phyloP scores from a whole-genome alignment of 2,797 vertebrate species.

The Acanthornis magna region DNA sequence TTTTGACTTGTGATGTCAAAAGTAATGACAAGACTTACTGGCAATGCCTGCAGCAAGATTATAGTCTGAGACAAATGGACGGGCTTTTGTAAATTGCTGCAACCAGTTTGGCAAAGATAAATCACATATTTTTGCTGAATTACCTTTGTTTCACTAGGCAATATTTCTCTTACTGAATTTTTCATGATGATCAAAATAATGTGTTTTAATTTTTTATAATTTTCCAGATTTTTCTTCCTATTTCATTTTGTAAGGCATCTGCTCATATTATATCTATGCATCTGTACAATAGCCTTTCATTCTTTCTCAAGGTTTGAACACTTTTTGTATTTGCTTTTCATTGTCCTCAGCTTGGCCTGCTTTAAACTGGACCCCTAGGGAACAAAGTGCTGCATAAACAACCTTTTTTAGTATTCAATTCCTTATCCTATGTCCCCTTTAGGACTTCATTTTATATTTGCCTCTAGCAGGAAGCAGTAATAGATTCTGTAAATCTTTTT shows the following conservation, averaged over 20 bases:
- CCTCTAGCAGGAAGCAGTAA: constrained; percentile 6
- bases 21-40: not conserved
- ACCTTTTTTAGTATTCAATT: not conserved
- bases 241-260: not conserved
- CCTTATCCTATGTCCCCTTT: not conserved
- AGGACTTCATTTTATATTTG: constrained; percentile 33
- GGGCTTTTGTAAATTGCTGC: not conserved
- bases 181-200: not conserved
- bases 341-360: not conserved
- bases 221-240: not conserved
- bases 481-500: constrained; percentile 9
- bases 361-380: not conserved
- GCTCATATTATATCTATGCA: not conserved
- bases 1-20: not conserved
- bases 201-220: not conserved
- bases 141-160: not conserved
- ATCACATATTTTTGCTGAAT: not conserved
- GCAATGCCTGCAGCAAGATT: not conserved
- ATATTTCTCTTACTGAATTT: not conserved
- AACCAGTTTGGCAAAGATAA: not conserved
- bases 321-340: not conserved
- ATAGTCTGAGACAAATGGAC: not conserved
- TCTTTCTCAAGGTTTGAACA: not conserved
- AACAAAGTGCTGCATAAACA: constrained; percentile 10
- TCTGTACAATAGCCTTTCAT: not conserved